Evolutionary conservation across 1,140 invertebrate species (phyloP).

Genomic region (Tetraneura akinire): DNA sequence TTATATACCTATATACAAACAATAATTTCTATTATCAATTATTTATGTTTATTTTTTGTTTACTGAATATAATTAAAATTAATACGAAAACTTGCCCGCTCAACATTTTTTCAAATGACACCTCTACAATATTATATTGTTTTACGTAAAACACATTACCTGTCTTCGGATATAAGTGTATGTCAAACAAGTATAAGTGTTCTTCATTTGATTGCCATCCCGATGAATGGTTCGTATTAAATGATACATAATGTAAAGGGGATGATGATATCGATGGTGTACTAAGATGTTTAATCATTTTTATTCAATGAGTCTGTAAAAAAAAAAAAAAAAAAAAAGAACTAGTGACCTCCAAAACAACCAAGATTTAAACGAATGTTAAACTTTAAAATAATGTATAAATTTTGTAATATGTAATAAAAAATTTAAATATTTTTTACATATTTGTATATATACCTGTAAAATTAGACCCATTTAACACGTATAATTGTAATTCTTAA

Average conservation of each 20-base stretch:
- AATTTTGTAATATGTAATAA: not conserved
- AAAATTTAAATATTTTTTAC: not conserved
- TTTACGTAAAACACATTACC: not conserved
- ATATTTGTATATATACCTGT: not conserved
- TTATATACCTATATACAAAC: too few relatives aligned
- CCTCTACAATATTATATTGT: too few relatives aligned
- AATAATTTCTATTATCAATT: too few relatives aligned
- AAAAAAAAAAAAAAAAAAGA: slow-evolving; percentile 19
- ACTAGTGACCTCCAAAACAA: slow-evolving; percentile 26
- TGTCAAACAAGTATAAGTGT: not conserved
- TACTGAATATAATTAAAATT: too few relatives aligned
- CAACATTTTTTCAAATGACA: too few relatives aligned
- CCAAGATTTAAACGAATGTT: not conserved
- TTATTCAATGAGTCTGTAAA: slow-evolving; percentile 22
- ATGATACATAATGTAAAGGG: slow-evolving; percentile 1
- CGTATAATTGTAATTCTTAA: not conserved
- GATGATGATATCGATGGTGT: too few relatives aligned
- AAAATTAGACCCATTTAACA: slow-evolving; percentile 10
- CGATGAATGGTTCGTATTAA: not conserved
- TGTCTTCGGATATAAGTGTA: not conserved
- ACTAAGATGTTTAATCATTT: slow-evolving; percentile 13
- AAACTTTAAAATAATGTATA: not conserved
- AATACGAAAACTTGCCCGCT: too few relatives aligned
- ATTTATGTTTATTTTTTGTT: too few relatives aligned
- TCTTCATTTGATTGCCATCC: not conserved